Base-by-base conservation (phyloP, 2,113 vertebrate species). In the Cygnus atratus region DNA sequence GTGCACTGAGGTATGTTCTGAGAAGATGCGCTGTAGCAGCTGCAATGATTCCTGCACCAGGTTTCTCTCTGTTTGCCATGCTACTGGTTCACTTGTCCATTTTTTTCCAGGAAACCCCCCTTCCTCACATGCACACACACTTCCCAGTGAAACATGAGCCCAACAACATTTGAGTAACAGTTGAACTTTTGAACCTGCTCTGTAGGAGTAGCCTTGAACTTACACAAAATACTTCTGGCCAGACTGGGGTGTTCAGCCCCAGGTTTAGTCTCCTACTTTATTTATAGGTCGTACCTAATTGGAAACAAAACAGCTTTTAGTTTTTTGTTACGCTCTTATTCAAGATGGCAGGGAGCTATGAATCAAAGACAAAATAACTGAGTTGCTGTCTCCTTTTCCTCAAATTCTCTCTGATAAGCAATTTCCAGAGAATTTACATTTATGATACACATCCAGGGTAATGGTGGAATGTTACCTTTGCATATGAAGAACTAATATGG, bases 151-250 rank as follows among this genome's bases (percentile, higher is more conserved):
- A 96, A 96, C 58, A 19, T 24, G 77, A 96, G 66, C 84, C 44
- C 19, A 72, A 48, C 66, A 92, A 41, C 57, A 58, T 73, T 54
- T 88, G 54, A 91, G 73, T 70, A 93, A 72, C 70, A 76, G 83
- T 72, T 96, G 52, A 95, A 96, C 93, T 96, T 89, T 66, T 93
- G 88, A 97, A 96, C 88, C 58, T 90, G n/a, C 35, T 84, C 28
- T 25, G 57, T 54, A 90, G 83, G 75, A 78, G 39, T 68, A 77
- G 52, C 52, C 65, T 92, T 84, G 75, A 96, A 78, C 65, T 88
- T 65, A 67, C 0, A 19, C 62, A 91, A 90, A 95, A 92, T 70
- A 43, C 46, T 44, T 75, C 46, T 88, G 90, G 33, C 57, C 72
- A 84, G 65, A 55, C 46, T 33, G 39, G 71, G 48, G 65, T 48